Conservation (phyloP, 2,113 vertebrate species). For the Ceyx melanurus region DNA sequence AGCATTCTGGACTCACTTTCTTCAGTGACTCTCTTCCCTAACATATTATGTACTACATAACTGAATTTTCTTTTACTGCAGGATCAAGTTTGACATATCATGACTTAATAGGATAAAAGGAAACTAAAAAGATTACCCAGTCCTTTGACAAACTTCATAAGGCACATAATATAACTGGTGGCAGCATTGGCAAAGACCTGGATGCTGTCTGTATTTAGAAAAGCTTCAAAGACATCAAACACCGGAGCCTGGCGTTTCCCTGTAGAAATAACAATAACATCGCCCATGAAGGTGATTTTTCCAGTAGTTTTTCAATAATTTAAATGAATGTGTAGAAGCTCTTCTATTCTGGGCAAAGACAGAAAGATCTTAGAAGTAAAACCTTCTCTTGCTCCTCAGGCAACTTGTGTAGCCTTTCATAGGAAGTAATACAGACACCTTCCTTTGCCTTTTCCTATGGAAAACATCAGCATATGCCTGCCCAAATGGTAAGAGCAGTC, state of each 20-base stretch:
- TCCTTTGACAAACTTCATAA: conserved; percentile 99
- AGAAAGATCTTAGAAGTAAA: neutral
- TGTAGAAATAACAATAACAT: conserved; percentile 54
- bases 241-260: conserved; percentile 94
- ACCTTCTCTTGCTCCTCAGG: neutral
- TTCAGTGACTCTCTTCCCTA: neutral
- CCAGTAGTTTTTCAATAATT: neutral
- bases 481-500: neutral
- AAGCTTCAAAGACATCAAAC: conserved; percentile 98
- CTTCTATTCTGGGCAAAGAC: neutral
- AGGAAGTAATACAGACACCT: neutral
- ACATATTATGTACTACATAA: neutral
- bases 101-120: neutral
- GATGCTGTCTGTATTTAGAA: conserved; percentile 97
- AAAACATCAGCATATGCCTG: neutral
- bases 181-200: conserved; percentile 98
- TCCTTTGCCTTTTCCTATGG: neutral
- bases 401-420: fast-evolving
- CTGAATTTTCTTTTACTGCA: neutral
- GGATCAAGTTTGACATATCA: neutral
- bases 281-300: neutral
- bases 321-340: neutral
- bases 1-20: neutral
- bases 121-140: conserved; percentile 79
- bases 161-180: conserved; percentile 99